Conservation (phyloP, 2,113 vertebrate species). For the Telmatochromis sp. region DNA sequence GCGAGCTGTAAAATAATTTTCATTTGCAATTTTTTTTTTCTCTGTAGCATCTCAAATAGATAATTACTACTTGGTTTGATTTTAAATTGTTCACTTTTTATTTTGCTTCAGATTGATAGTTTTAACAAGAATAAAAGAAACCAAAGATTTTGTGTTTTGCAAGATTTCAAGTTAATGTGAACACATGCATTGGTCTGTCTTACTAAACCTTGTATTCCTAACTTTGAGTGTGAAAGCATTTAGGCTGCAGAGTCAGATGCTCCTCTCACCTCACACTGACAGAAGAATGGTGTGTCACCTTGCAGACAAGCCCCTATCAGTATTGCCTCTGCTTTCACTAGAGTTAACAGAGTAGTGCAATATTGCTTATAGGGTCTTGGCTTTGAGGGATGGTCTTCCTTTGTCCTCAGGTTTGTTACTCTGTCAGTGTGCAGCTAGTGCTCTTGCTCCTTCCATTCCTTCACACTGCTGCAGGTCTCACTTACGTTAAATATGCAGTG, state of each 20-base stretch:
- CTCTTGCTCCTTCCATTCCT: not conserved
- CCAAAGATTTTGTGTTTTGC: not conserved
- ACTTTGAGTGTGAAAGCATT: not conserved
- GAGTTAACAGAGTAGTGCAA: conserved; percentile 88
- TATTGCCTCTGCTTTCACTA: conserved; percentile 90
- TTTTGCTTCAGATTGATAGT: not conserved
- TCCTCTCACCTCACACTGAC: not conserved
- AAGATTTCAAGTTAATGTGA: not conserved
- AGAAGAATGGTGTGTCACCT: conserved; percentile 40
- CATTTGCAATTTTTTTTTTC: not conserved
- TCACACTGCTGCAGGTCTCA: not conserved
- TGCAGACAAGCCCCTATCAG: conserved; percentile 87
- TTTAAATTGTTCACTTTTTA: not conserved
- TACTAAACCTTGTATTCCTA: not conserved
- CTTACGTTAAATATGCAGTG: not conserved
- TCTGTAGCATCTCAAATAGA: not conserved
- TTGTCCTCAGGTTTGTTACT: not conserved
- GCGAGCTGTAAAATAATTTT: not conserved
- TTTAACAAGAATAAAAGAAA: not conserved
- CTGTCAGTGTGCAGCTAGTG: not conserved
- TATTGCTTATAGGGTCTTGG: conserved; percentile 98
- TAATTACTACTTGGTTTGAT: not conserved
- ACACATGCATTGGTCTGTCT: not conserved
- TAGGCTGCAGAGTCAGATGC: not conserved
- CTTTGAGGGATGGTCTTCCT: conserved; percentile 66